These are phyloP conservation scores for Sabellastarte sp. DNA, from an alignment of 2,888 invertebrate species.

Conservation along the genomic window DNA sequence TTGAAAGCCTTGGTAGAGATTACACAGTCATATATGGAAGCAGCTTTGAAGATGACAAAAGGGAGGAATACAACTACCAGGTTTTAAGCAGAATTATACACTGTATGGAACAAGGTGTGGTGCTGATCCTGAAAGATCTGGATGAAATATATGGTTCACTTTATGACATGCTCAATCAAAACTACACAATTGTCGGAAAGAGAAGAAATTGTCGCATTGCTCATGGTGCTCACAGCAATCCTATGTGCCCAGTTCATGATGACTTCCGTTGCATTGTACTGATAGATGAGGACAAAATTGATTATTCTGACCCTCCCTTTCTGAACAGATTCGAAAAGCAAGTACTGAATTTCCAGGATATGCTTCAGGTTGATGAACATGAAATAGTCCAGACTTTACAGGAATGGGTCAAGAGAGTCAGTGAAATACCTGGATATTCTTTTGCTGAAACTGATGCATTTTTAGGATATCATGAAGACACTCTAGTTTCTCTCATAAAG, in stretches of 20 bases:
- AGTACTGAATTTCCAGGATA: constrained; percentile 34
- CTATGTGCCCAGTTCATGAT: constrained; percentile 37
- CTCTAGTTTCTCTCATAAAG: not conserved
- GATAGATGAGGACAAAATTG: constrained; percentile 31
- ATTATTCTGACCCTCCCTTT: constrained; percentile 37
- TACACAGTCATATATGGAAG: constrained; percentile 38
- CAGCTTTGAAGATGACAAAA: constrained; percentile 37
- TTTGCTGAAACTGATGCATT: not conserved
- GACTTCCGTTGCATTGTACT: constrained; percentile 39
- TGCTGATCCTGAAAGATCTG: constrained; percentile 35
- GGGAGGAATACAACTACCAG: constrained; percentile 38
- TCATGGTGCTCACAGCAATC: constrained; percentile 37
- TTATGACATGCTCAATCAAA: constrained; percentile 42
- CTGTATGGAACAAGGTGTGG: constrained; percentile 39
- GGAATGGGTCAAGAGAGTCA: not conserved
- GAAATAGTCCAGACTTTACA: not conserved
- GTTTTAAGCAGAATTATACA: constrained; percentile 37
- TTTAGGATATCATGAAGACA: not conserved
- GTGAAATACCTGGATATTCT: not conserved
- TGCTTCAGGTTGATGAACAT: constrained; percentile 9
- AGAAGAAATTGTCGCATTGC: constrained; percentile 37
- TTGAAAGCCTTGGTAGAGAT: constrained; percentile 11
- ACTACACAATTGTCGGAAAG: constrained; percentile 34
- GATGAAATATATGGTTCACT: constrained; percentile 38
- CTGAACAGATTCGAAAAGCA: constrained; percentile 47